Evolutionary conservation across 2,113 vertebrate species (phyloP).

Genomic region (Prionailurus viverrinus): DNA sequence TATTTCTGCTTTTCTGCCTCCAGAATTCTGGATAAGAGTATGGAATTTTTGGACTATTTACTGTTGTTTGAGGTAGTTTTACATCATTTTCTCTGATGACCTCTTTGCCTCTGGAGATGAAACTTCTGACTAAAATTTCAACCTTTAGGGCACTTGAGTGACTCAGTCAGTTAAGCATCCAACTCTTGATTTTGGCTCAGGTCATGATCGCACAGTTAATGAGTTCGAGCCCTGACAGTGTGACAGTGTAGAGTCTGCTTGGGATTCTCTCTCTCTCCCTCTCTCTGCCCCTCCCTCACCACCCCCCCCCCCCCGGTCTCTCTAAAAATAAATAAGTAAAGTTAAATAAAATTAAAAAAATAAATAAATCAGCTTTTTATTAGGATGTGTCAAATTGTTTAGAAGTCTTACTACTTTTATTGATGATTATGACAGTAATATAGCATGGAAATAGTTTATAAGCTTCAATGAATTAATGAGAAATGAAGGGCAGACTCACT

Average conservation of each 20-base stretch:
- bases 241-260: no score
- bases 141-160: no score
- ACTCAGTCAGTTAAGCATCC: no score
- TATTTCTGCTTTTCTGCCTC: not conserved
- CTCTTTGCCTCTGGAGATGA: not conserved
- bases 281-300: no score
- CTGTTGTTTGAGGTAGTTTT: not conserved
- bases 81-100: not conserved
- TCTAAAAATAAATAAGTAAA: no score
- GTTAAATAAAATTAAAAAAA: no score
- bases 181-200: no score
- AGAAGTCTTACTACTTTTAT: not conserved
- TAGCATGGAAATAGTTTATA: not conserved
- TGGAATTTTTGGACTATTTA: not conserved
- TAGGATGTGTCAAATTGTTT: not conserved
- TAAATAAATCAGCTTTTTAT: constrained; percentile 16
- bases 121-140: not conserved
- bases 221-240: no score
- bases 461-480: not conserved
- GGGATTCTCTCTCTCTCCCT: no score
- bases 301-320: no score
- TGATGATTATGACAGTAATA: not conserved
- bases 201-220: no score
- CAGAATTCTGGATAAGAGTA: not conserved
- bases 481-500: not conserved